Percentiles rank a stretch among this genome's conserved stretches.
phyloP scores from a whole-genome alignment of 2,113 vertebrate species.

The Theropithecus gelada region DNA sequence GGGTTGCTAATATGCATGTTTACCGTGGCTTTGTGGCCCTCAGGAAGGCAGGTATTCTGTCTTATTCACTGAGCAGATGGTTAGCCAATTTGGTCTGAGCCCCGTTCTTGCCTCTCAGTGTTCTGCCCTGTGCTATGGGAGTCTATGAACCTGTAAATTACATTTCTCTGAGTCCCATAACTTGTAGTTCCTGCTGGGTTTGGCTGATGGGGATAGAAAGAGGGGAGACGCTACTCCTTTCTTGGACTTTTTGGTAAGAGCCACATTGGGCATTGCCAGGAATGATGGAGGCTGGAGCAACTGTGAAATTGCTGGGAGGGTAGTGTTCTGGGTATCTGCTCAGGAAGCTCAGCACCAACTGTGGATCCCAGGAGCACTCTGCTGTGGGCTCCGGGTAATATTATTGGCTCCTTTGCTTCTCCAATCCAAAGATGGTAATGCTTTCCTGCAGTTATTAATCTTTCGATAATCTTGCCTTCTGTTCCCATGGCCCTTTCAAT shows the following conservation, averaged over 20 bases:
- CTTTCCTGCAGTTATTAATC: not conserved
- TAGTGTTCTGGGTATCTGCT: not conserved
- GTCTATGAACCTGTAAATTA: not conserved
- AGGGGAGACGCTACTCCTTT: not conserved
- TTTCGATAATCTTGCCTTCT: not conserved
- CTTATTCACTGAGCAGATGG: not conserved
- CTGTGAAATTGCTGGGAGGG: not conserved
- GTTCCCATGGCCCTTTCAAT: not conserved
- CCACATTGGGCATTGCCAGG: not conserved
- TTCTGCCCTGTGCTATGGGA: not conserved
- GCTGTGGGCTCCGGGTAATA: not conserved
- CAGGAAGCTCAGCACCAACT: too few species aligned
- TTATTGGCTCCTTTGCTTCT: not conserved
- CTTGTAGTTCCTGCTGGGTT: not conserved
- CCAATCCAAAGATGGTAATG: not conserved
- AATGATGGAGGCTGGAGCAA: not conserved
- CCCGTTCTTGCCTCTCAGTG: not conserved
- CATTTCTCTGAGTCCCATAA: not conserved
- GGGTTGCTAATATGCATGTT: fast-evolving
- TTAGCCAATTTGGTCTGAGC: not conserved
- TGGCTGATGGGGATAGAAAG: not conserved
- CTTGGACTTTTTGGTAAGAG: not conserved
- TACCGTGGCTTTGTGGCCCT: fast-evolving
- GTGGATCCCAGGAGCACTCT: too few species aligned
- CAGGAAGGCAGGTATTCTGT: fast-evolving